Evolutionary conservation across 2,888 invertebrate genomes (phyloP).

Genomic region (Hirtodrosophila confusa): DNA sequence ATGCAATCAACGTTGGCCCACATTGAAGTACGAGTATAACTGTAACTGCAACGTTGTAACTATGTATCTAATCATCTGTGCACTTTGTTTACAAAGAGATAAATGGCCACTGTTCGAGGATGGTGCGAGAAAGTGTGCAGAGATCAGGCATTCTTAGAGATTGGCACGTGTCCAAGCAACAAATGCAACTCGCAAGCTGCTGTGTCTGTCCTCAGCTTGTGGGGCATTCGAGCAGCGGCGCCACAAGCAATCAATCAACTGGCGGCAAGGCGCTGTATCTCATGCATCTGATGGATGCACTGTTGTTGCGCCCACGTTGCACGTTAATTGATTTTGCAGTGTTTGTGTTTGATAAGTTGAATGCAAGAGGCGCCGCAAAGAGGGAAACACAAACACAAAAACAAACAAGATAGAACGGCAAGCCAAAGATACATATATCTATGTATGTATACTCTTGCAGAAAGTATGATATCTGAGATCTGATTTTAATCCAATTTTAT

Average conservation of each 20-base stretch:
- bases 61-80: constrained; percentile 53
- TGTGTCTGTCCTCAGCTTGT: constrained; percentile 28
- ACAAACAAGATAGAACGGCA: too few species aligned
- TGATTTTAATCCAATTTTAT: too few species aligned
- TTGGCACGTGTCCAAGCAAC: constrained; percentile 50
- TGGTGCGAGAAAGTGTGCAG: constrained; percentile 18
- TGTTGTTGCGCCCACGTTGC: constrained; percentile 44
- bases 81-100: constrained; percentile 59
- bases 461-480: too few species aligned
- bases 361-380: constrained; percentile 18
- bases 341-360: constrained; percentile 29
- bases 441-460: too few species aligned
- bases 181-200: constrained; percentile 32
- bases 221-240: constrained; percentile 9
- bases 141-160: constrained; percentile 3
- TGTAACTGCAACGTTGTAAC: constrained; percentile 23
- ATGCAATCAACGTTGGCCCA: constrained; percentile 57
- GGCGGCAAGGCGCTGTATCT: constrained; percentile 10
- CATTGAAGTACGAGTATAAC: constrained; percentile 28
- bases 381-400: background rate
- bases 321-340: constrained; percentile 72
- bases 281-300: constrained; percentile 20
- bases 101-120: constrained; percentile 48
- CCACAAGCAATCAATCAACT: constrained; percentile 63
- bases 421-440: too few species aligned